Evolutionary conservation across 1,140 invertebrate genomes (phyloP), one percentile per base, ranked within the genome.

Genomic region (Amphibalanus amphitrite): DNA sequence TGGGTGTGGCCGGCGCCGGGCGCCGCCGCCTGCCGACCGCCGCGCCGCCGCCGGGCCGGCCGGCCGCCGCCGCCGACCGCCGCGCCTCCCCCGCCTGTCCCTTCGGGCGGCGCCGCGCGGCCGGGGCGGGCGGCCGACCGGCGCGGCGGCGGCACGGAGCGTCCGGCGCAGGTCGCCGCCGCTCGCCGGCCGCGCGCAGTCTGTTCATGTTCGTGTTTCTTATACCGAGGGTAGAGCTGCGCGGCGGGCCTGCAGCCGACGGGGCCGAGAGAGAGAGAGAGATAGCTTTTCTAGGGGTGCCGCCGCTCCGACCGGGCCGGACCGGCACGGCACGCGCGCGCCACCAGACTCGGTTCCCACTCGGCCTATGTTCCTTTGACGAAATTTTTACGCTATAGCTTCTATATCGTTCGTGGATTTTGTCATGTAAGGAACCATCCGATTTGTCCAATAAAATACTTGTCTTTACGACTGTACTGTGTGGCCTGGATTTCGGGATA

Each of bases 361-460:
- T 59, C 47, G 47, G 47, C 47, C 47, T 59, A 59, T 59, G 47
- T 59, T 59, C 47, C 47, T 59, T 59, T 59, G 47, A 59, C 47
- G 47, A 59, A 59, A 59, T 59, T 59, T 59, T 59, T 59, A 59
- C 47, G 47, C 47, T 59, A 59, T 59, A 59, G 47, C 47, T 59
- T 59, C 47, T 59, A 59, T 59, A 59, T 59, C 47, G 47, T 59
- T 59, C 47, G 47, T 59, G 47, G 47, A 59, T 59, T 59, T 59
- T 59, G 47, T 59, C 47, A 59, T 59, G 47, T 23, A 59, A 59
- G 47, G 47, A 59, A 59, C 47, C 47, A 59, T 59, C 47, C 47
- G 47, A 59, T 59, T 59, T 59, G 47, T 59, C 47, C 47, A 59
- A 59, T 59, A 59, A 59, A 59, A 59, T 59, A 59, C 47, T 59